Evolutionary conservation across 1,140 invertebrate genomes (phyloP).

Genomic region (Eriocheir sinensis): DNA sequence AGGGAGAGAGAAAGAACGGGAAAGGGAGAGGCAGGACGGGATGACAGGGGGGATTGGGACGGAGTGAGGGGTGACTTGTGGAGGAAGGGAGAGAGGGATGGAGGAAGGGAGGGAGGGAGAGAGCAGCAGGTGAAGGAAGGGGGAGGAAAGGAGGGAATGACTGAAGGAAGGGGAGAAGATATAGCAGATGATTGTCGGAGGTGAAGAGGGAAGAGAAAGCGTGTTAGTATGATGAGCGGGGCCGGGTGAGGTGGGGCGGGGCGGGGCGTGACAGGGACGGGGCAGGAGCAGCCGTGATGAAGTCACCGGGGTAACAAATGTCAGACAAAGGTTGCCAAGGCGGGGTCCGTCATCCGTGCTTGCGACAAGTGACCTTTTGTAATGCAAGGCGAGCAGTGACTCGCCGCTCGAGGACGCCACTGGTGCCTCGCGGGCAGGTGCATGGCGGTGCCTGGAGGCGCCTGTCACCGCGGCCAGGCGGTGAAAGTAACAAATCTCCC

Average conservation of each 20-base stretch:
- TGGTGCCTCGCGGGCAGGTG: not conserved
- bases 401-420: not conserved
- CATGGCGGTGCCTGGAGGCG: too few species aligned
- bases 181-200: not conserved
- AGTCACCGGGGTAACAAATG: not conserved
- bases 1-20: not conserved
- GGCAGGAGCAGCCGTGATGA: not conserved
- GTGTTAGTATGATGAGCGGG: not conserved
- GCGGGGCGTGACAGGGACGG: not conserved
- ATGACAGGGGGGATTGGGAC: not conserved
- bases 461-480: too few species aligned
- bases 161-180: not conserved
- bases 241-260: not conserved
- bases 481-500: too few species aligned
- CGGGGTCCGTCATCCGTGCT: not conserved
- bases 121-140: not conserved
- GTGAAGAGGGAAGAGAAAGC: not conserved
- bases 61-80: too few species aligned
- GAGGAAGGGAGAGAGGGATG: not conserved
- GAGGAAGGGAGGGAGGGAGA: not conserved
- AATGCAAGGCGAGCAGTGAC: too few species aligned
- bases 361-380: conserved; percentile 1
- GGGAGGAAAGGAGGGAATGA: not conserved
- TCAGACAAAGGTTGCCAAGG: not conserved
- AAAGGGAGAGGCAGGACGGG: not conserved